Conservation (phyloP, 1,140 invertebrate genomes). For the Stegodyphus mimosarum region DNA sequence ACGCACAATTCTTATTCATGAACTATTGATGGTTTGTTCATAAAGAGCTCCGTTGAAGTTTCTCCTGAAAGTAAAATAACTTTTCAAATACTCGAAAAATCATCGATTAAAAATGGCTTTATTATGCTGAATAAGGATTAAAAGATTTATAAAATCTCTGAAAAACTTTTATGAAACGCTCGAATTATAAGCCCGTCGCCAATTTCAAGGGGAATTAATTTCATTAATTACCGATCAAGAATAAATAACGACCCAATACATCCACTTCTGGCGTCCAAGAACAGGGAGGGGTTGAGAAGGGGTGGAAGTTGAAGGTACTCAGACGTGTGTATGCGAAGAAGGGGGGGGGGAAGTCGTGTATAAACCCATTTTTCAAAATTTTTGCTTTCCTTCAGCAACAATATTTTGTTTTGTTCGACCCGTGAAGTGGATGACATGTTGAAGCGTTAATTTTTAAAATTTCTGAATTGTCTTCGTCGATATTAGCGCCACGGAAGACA, state of each 20-base stretch:
- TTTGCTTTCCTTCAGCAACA: background rate
- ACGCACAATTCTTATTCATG: too few relatives aligned
- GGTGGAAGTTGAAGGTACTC: too few relatives aligned
- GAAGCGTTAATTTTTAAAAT: conserved; percentile 3
- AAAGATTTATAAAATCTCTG: conserved; percentile 8
- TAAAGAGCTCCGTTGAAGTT: background rate
- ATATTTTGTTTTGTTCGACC: background rate
- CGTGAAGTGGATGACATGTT: background rate
- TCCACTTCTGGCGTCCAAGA: background rate
- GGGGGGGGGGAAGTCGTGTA: background rate
- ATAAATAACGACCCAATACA: conserved; percentile 47
- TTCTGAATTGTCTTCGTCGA: too few relatives aligned
- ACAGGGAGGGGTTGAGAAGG: too few relatives aligned
- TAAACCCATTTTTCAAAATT: conserved; percentile 13
- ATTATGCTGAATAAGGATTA: conserved; percentile 20
- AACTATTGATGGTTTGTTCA: too few relatives aligned
- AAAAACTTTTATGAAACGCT: conserved; percentile 1
- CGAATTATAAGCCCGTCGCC: conserved; percentile 14
- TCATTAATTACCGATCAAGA: conserved; percentile 58
- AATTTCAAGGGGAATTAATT: conserved; percentile 58
- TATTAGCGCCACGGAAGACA: too few relatives aligned
- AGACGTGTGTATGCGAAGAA: too few relatives aligned
- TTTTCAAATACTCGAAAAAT: background rate
- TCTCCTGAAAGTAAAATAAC: background rate
- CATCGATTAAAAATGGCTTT: conserved; percentile 29